Evolutionary conservation across 2,797 vertebrate genomes (phyloP).

Genomic region (Limosa lapponica): DNA sequence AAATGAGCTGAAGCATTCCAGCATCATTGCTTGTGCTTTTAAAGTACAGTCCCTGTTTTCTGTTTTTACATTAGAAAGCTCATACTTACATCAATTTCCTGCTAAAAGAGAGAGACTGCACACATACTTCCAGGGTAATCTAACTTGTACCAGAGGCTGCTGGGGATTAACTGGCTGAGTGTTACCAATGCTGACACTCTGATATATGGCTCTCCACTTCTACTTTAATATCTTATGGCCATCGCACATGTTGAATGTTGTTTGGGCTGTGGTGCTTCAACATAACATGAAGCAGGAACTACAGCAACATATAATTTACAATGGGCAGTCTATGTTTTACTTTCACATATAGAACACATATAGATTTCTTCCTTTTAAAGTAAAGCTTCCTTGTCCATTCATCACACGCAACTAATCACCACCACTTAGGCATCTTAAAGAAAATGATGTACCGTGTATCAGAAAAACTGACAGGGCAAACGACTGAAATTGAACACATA

Average conservation of each 20-base stretch:
- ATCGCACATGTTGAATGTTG: not conserved
- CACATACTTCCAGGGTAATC: not conserved
- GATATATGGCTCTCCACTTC: not conserved
- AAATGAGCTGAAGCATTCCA: not conserved
- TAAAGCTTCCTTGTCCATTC: not conserved
- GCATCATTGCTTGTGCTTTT: not conserved
- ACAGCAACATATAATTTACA: slow-evolving; percentile 39
- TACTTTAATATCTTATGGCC: slow-evolving; percentile 20
- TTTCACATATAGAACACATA: not conserved
- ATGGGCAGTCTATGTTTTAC: not conserved
- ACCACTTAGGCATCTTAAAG: not conserved
- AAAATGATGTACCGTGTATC: slow-evolving; percentile 12
- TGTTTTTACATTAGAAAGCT: not conserved
- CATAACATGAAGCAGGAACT: slow-evolving; percentile 63
- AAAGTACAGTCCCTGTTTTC: not conserved
- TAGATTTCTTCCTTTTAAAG: slow-evolving; percentile 45
- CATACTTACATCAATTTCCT: not conserved
- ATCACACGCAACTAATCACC: not conserved
- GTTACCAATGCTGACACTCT: slow-evolving; percentile 28
- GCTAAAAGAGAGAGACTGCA: not conserved
- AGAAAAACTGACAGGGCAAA: not conserved
- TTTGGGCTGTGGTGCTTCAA: slow-evolving; percentile 21
- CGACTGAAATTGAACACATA: not conserved
- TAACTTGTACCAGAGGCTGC: not conserved
- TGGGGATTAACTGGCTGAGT: slow-evolving; percentile 24